Base-by-base conservation (phyloP, 2,888 invertebrate genomes). In the Chymomyza procnemis region DNA sequence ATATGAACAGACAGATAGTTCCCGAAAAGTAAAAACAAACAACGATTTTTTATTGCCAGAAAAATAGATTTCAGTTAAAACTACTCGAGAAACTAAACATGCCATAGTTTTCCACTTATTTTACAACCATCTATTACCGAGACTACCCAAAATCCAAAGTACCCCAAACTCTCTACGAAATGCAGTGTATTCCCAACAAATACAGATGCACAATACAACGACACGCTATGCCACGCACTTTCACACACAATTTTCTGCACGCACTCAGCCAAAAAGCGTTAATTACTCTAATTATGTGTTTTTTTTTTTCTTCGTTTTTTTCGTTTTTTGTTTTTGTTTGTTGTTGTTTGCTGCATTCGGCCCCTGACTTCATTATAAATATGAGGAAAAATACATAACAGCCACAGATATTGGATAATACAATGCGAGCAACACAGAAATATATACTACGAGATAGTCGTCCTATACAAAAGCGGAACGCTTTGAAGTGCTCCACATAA, bases 241-340 rank as follows among this genome's bases (percentile, higher is more conserved):
- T 82, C 78, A 84, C 75, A 80, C 78, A 87, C 82, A 88, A 89
- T 89, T 88, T 89, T 89, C 88, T 89, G 88, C 89, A 89, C 87
- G 89, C 88, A 89, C 80, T 87, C 79, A 87, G 76, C 80, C 88
- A 80, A 82, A 87, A 85, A 80, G 77, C 88, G 88, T 82, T 89
- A 88, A 88, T 89, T 88, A 85, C 85, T 87, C 88, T 85, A 85
- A 85, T 85, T 85, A 85, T 85, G 79, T 75, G 79, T 74, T 74
- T 73, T 70, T 71, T 64, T 66, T 63, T 47, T 64, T 2, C n/a
- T n/a, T n/a, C n/a, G n/a, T n/a, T n/a, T n/a, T n/a, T n/a, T n/a
- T n/a, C n/a, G n/a, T n/a, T 50, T 61, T 19, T 59, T 60, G 26
- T 30, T 50, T 1, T 19, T 19, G 34, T 8, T 26, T 56, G 47